A percentile compares a stretch with the other conserved stretches of the same genome.
Evolutionary conservation across 2,113 vertebrate genomes (phyloP).

Genomic region (Heteronetta atricapilla): DNA sequence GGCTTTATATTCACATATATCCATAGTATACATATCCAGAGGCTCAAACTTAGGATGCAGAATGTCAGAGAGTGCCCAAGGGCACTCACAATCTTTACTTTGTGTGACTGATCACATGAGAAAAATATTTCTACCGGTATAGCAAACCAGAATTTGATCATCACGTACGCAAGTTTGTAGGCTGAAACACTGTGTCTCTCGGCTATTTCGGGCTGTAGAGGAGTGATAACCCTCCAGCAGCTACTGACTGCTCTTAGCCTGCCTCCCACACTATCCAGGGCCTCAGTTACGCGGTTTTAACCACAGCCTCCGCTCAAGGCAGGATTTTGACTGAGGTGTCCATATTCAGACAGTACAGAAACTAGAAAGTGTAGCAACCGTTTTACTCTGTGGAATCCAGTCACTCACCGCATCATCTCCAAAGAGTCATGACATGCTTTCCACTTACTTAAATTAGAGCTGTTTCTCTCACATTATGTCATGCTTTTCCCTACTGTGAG

Average conservation of each 20-base stretch:
- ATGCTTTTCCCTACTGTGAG: neutral
- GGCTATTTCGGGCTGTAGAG: neutral
- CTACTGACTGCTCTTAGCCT: neutral
- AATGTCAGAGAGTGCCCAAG: neutral
- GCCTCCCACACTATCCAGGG: neutral
- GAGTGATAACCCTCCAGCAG: neutral
- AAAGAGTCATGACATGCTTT: conserved; percentile 11
- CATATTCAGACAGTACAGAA: neutral
- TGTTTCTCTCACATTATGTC: neutral
- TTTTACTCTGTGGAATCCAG: neutral
- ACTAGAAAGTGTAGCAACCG: neutral
- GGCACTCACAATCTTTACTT: neutral
- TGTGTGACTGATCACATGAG: neutral
- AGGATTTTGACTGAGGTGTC: neutral
- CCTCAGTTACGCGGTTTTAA: neutral
- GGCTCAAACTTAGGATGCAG: neutral
- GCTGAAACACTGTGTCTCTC: neutral
- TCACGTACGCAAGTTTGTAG: accelerated
- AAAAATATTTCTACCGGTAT: neutral
- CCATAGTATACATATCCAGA: neutral
- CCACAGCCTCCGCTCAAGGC: neutral
- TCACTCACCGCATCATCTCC: neutral
- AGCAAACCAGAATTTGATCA: neutral
- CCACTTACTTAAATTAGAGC: neutral
- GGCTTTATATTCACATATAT: neutral